Base-by-base conservation (phyloP, 2,113 vertebrate species). In the Zosterops borbonicus region DNA sequence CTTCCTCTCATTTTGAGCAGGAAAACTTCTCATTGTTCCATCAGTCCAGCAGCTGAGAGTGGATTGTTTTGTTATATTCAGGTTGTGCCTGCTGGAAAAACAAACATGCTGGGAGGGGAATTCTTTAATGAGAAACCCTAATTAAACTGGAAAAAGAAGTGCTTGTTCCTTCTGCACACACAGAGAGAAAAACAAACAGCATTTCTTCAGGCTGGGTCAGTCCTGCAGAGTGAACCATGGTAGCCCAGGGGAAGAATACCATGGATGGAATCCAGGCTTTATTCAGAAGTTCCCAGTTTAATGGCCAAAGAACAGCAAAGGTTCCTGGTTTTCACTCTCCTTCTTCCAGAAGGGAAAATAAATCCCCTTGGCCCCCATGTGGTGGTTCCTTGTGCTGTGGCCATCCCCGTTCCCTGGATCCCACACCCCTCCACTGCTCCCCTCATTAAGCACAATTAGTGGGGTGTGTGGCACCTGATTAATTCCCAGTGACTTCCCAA, bases 381-480 rank as follows among this genome's bases (percentile, higher is more conserved):
- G 29, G 55, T 14, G 29, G 3, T 17, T 29, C 24, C 1, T 6
- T 7, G 19, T 79, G 37, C 84, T 2, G 0, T 1, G 14, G 14
- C 64, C 37, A 6, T 19, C 9, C 46, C 41, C 78, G 9, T 63
- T 31, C 44, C 88, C 58, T 11, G 18, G 9, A 44, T 21, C 41
- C 75, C 37, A 8, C 33, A 5, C 9, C 59, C 81, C 5, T 0
- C 35, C 18, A 29, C 70, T n/a, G 60, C 62, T 35, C 50, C 37
- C 33, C n/a, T 28, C 5, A 42, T 65, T 15, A 70, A 56, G 24
- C 25, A 6, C 81, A 22, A 17, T 12, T 9, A 14, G 25, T 2
- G 15, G 47, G 16, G 35, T 0, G 15, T 31, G 70, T 12, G 50
- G 19, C 35, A 16, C 50, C 33, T 3, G 12, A 35, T 29, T 19